These are phyloP conservation scores for Petromus typicus DNA, from an alignment of 2,113 vertebrate species.

Conservation along the genomic window DNA sequence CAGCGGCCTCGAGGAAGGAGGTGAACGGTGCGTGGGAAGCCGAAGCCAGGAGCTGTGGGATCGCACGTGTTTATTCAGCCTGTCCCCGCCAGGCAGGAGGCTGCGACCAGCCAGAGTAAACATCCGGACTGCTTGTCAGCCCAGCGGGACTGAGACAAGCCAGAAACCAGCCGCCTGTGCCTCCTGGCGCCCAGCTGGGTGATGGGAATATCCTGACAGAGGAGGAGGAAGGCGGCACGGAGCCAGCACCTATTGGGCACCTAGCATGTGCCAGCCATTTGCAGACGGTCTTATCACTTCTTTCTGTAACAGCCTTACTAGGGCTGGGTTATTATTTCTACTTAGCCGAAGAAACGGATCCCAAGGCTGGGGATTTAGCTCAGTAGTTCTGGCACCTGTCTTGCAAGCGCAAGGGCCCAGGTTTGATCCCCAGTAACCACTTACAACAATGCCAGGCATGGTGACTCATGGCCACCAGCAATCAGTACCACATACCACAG, in stretches of 20 bases:
- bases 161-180: background rate
- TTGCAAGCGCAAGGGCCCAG: too few species aligned
- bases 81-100: constrained; percentile 48
- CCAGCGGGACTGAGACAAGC: background rate
- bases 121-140: constrained; percentile 65
- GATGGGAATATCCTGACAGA: background rate
- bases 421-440: too few species aligned
- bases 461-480: too few species aligned
- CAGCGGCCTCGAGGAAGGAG: background rate
- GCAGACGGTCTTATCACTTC: background rate
- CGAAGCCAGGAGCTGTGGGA: background rate
- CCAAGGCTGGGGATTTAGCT: too few species aligned
- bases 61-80: constrained; percentile 60
- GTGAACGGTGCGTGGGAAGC: background rate
- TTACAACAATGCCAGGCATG: too few species aligned
- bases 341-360: background rate
- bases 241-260: background rate
- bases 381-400: too few species aligned
- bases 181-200: background rate
- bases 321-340: background rate
- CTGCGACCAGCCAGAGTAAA: constrained; percentile 64
- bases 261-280: background rate
- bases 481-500: too few species aligned
- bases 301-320: too few species aligned
- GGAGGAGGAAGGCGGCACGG: rapidly evolving